Evolutionary conservation across 1,140 invertebrate genomes (phyloP).

Genomic region (Philotrypesis tridentata): DNA sequence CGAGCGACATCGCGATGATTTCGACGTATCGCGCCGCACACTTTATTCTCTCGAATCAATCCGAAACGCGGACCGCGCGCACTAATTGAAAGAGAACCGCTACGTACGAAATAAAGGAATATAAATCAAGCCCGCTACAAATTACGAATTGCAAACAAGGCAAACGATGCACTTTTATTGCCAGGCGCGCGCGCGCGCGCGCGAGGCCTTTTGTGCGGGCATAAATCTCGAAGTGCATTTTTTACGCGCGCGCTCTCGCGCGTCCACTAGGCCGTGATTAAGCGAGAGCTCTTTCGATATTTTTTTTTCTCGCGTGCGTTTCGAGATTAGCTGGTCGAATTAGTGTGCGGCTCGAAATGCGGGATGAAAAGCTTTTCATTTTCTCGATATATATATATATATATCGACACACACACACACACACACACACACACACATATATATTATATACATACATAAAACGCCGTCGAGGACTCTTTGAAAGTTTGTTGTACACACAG

Average conservation of each 20-base stretch:
- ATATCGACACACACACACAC: too few relatives aligned
- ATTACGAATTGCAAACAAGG: constrained; percentile 6
- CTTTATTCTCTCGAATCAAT: too few relatives aligned
- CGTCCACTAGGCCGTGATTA: constrained; percentile 29
- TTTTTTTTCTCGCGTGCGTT: neutral
- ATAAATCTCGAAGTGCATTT: constrained; percentile 30
- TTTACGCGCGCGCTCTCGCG: neutral
- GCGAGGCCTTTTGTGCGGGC: neutral
- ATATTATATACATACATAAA: too few relatives aligned
- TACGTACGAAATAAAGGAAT: neutral
- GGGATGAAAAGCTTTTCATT: neutral
- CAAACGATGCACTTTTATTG: constrained; percentile 17
- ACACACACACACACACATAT: too few relatives aligned
- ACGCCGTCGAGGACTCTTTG: neutral
- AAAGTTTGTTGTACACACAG: too few relatives aligned
- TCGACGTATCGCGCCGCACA: too few relatives aligned
- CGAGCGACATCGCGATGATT: too few relatives aligned
- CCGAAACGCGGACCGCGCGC: too few relatives aligned
- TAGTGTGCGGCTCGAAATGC: neutral
- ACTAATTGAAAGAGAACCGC: neutral
- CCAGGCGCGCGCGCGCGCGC: too few relatives aligned
- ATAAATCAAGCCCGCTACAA: constrained; percentile 25
- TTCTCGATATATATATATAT: neutral
- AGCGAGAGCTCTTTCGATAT: neutral
- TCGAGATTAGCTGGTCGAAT: constrained; percentile 22